Evolutionary conservation across 2,888 invertebrate genomes (phyloP), one percentile per base, ranked within the genome.

Genomic region (Julus scanicus): DNA sequence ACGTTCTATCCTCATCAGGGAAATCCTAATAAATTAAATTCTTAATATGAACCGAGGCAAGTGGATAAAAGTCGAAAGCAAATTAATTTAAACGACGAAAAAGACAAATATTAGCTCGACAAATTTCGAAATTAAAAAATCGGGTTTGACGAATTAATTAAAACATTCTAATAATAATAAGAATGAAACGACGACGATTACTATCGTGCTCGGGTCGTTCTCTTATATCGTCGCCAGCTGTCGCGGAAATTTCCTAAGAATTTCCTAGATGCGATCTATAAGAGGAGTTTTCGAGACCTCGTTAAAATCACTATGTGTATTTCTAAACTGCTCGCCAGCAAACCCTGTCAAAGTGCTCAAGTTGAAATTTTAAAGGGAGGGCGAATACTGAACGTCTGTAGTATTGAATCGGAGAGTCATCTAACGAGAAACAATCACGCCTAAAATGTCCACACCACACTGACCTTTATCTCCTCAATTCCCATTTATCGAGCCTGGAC

Each of bases 111-210:
- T 63, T 63, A 63, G 57, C 57, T 63, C 57, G 57, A 8, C n/a
- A 63, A 63, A n/a, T 63, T 63, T 63, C 17, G 2, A 17, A n/a
- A 63, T n/a, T 63, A 63, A 63, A 63, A 57, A 63, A 63, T n/a
- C 3, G n/a, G n/a, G 2, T 63, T n/a, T n/a, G 57, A 5, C 57
- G 57, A 63, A 63, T 63, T 63, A 63, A 63, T 63, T 63, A 63
- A 63, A 63, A 63, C n/a, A 63, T 63, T 63, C 57, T 63, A 63
- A 63, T 63, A 63, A 63, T n/a, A 63, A 63, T 63, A 63, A 63
- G 57, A n/a, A 63, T 63, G 57, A 63, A 63, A 63, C 57, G 57
- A n/a, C 57, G n/a, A 63, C 17, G 57, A 63, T 63, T 17, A n/a
- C 57, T 17, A 63, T 6, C 57, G 57, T 2, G 2, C n/a, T 3